Percentiles rank a stretch among this genome's conserved stretches.
phyloP scores from a whole-genome alignment of 1,140 invertebrate genomes.

The Pachypsylla venusta region DNA sequence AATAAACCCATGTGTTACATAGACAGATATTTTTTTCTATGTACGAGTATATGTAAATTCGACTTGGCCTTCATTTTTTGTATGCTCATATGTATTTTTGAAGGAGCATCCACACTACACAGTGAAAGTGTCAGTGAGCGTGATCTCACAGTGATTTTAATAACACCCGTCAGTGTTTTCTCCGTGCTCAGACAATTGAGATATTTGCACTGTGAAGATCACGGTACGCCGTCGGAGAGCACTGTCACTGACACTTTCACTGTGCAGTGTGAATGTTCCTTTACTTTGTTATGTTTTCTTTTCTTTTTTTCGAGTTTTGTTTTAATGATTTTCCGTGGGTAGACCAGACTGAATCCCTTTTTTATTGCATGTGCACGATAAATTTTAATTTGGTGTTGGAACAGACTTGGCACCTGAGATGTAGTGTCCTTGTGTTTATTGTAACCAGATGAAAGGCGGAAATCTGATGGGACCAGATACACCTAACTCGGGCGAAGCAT shows the following conservation, averaged over 20 bases:
- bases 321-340: slow-evolving; percentile 12
- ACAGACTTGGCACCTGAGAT: slow-evolving; percentile 24
- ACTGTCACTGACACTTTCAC: too few species aligned
- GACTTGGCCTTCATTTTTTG: not conserved
- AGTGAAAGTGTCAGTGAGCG: too few species aligned
- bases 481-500: slow-evolving; percentile 25
- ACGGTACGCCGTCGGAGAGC: too few species aligned
- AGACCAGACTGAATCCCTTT: slow-evolving; percentile 13
- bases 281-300: not conserved
- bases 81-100: not conserved
- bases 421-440: slow-evolving; percentile 30
- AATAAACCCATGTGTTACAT: too few species aligned
- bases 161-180: too few species aligned
- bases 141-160: too few species aligned
- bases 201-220: too few species aligned
- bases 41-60: not conserved
- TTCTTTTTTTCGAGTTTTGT: slow-evolving; percentile 12
- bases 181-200: too few species aligned
- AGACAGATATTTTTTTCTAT: too few species aligned
- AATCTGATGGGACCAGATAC: slow-evolving; percentile 35
- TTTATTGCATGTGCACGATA: slow-evolving; percentile 10
- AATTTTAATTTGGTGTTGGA: slow-evolving; percentile 19
- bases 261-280: too few species aligned
- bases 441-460: slow-evolving; percentile 34
- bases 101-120: too few species aligned